Base-by-base conservation (phyloP, 2,113 vertebrate species). In the Gambusia holbrooki region DNA sequence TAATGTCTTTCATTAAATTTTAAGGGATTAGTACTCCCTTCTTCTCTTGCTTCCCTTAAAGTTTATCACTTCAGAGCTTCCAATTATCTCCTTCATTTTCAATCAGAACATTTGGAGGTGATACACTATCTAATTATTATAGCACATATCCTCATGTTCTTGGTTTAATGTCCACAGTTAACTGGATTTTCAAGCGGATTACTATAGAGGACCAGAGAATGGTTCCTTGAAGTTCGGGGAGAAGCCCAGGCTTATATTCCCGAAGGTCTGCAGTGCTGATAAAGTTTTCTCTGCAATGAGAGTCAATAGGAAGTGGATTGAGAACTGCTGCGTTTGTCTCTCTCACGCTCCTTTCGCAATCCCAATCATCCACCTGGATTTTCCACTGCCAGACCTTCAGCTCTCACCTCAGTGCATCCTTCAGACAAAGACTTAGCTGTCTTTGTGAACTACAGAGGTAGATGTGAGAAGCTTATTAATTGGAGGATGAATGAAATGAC, bases 301-400 rank as follows among this genome's bases (percentile, higher is more conserved):
- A 71, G 81, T 89, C 81, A 89, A 87, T 89, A 86, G 76, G 71
- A 84, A 92, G 87, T 88, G 90, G 90, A 92, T 82, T 90, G 85
- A 88, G 79, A 66, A 81, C 64, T 86, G 83, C 82, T 87, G 79
- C 79, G 48, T 48, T 75, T 29, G 40, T 73, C 72, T 87, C 80
- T 93, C 91, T 90, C 87, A 88, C 82, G 62, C 84, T 86, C 85
- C 79, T 76, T 86, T 78, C 80, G 62, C 71, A 83, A 84, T 82
- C 79, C 72, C 72, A 86, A 82, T 84, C 75, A 84, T 79, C 87
- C 83, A 85, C 40, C 66, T 76, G 81, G 76, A 89, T 85, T 85
- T 37, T 90, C 78, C 51, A 12, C 45, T 35, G 65, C 45, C 63
- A 69, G 82, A 90, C 77, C 88, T 83, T 69, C 79, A 79, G 77